These are phyloP conservation scores for Lasioglossum lativentre DNA, from an alignment of 2,888 invertebrate species.

Conservation along the genomic window DNA sequence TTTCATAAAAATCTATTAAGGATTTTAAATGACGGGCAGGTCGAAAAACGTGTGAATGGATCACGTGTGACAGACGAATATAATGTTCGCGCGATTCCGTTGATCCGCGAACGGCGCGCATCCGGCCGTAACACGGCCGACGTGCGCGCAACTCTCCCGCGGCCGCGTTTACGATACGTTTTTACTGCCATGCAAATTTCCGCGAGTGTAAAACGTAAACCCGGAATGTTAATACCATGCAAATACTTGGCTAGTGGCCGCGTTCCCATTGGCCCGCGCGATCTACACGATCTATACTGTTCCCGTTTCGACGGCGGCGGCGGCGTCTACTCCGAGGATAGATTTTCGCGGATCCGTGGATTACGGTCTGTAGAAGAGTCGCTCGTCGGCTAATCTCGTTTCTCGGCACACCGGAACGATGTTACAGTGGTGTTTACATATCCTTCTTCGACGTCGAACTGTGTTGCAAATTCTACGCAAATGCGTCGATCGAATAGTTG, in stretches of 20 bases:
- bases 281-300: constrained; percentile 3
- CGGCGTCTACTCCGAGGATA: neutral
- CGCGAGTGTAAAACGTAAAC: constrained; percentile 16
- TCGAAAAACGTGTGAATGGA: neutral
- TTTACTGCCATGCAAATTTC: constrained; percentile 36
- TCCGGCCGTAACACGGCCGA: constrained; percentile 7
- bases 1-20: too few relatives aligned
- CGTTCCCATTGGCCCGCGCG: neutral
- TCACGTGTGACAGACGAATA: neutral
- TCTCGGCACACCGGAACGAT: neutral
- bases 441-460: neutral
- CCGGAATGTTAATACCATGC: constrained; percentile 22
- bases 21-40: too few relatives aligned
- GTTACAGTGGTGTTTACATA: neutral
- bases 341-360: constrained; percentile 19
- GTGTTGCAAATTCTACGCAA: neutral
- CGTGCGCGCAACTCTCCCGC: neutral
- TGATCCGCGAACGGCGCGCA: neutral
- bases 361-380: neutral
- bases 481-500: neutral
- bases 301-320: constrained; percentile 10
- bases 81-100: neutral
- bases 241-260: neutral
- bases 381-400: constrained; percentile 8
- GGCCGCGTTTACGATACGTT: constrained; percentile 21